Evolutionary conservation across 2,888 invertebrate species (phyloP), one percentile per base, ranked within the genome.

Genomic region (Conus canariensis): DNA sequence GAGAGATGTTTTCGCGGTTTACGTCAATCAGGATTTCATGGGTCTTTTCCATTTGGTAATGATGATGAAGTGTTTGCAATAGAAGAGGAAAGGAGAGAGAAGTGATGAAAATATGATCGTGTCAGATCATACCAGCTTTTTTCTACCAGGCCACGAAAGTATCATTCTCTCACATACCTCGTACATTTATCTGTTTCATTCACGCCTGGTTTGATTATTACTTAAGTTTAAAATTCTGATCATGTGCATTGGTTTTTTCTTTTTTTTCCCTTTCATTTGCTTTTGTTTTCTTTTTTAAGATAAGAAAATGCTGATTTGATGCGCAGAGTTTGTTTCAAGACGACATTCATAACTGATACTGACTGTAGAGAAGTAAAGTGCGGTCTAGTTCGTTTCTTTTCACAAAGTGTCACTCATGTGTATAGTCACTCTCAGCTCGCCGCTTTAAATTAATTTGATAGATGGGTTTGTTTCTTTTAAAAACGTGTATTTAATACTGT

Each of bases 301-400:
- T 87, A 87, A 83, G 90, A 83, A 83, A 82, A 83, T 83, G 90
- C 67, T 87, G 87, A 87, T 90, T 83, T 87, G 87, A 90, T 87
- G 90, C 85, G 30, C 74, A 80, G 85, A n/a, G 64, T 74, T 88
- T 25, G 88, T 58, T 70, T 60, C 19, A 60, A 60, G 14, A 6
- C n/a, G 10, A 19, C 80, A 56, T 45, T n/a, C 16, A 0, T 82
- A 82, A 9, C 30, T 56, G 25, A 30, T 30, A 45, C 14, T 80
- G 58, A 58, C 22, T 83, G 30, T 58, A 83, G 9, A 6, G 56
- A 82, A 58, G 14, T 30, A 14, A 16, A 74, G 70, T 19, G 22
- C 70, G 22, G 70, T n/a, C 70, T 8, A 74, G n/a, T 14, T 60
- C 45, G 4, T 14, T 86, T 64, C 67, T 30, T 30, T 67, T 67